Conservation (phyloP, 2,113 vertebrate species). For the Sus scrofa region T2T-Sscrofa CM000813.6:107123001-107123500, state of each 20-base stretch:
- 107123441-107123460: constrained; percentile 29
- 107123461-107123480: constrained; percentile 54
- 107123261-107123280: not conserved
- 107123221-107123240: not conserved
- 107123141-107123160: not conserved
- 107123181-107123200: not conserved
- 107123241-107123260: not conserved
- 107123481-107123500: constrained; percentile 70
- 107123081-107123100: not conserved
- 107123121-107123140: not conserved
- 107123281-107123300: not conserved
- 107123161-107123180: not conserved
- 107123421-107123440: not conserved
- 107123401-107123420: constrained; percentile 11
- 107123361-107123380: not conserved
- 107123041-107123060: not conserved
- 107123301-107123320: not conserved
- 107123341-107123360: not conserved
- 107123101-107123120: not conserved
- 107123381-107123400: not conserved
- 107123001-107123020: not conserved
- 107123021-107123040: not conserved
- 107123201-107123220: not conserved
- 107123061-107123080: not conserved
- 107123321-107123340: not conserved